Percentiles rank a stretch among this genome's conserved stretches.
phyloP scores from a whole-genome alignment of 2,113 vertebrate genomes.

The Castor canadensis region DNA sequence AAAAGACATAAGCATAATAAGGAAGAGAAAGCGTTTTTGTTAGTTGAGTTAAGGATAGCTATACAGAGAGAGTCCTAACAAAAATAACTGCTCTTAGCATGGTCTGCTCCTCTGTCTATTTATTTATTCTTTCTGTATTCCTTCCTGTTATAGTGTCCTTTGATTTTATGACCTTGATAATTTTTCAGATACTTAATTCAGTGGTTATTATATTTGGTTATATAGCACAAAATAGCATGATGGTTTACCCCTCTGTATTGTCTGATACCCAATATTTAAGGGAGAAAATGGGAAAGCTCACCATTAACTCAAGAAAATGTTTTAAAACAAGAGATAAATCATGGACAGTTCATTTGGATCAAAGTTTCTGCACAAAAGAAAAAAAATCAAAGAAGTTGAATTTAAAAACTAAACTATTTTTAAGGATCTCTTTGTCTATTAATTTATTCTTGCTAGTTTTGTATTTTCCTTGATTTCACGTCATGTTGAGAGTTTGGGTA shows the following conservation, averaged over 20 bases:
- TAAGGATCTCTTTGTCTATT: not conserved
- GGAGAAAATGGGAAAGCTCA: not conserved
- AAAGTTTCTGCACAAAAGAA: not conserved
- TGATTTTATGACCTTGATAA: not conserved
- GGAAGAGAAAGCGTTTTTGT: too few relatives aligned
- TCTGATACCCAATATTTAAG: not conserved
- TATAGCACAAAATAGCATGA: not conserved
- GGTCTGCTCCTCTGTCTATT: not conserved
- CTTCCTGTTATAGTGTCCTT: not conserved
- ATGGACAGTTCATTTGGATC: not conserved
- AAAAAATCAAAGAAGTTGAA: not conserved
- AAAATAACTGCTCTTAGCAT: not conserved
- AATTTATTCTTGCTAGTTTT: not conserved
- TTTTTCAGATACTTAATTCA: conserved; percentile 15
- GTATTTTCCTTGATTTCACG: not conserved
- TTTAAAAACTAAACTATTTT: not conserved
- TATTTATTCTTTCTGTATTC: not conserved
- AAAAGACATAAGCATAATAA: too few relatives aligned
- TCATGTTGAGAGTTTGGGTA: not conserved
- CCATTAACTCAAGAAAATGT: not conserved
- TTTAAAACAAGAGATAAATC: not conserved
- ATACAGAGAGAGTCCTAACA: too few relatives aligned
- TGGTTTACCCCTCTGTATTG: not conserved
- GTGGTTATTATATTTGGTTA: not conserved
- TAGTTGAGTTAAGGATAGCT: too few relatives aligned